Percentiles rank a stretch among this genome's conserved stretches.
phyloP scores from a whole-genome alignment of 2,888 invertebrate species.

The Latrodectus elegans region DNA sequence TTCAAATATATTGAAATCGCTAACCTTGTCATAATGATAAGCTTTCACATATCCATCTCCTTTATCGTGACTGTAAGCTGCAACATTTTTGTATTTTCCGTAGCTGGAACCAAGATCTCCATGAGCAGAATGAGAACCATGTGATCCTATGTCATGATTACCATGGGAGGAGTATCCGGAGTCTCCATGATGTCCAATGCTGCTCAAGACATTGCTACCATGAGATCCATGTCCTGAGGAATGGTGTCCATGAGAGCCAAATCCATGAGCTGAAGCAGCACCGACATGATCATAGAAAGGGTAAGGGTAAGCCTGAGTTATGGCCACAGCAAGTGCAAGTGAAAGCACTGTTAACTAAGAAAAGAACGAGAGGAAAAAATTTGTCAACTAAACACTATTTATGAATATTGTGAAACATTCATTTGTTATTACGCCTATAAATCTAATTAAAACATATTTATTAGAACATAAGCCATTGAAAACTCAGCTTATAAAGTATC shows the following conservation, averaged over 20 bases:
- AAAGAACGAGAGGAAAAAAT: neutral
- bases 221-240: conserved; percentile 45
- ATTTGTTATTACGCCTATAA: too few species aligned
- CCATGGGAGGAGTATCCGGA: conserved; percentile 54
- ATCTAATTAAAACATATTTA: too few species aligned
- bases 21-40: conserved; percentile 60
- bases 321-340: conserved; percentile 14
- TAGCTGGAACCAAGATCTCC: conserved; percentile 47
- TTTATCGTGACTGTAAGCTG: conserved; percentile 63
- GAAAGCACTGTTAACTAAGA: conserved; percentile 20
- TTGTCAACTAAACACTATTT: neutral
- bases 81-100: conserved; percentile 54
- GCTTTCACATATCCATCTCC: conserved; percentile 65
- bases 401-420: too few species aligned
- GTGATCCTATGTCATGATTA: conserved; percentile 45
- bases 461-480: too few species aligned
- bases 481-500: too few species aligned
- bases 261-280: conserved; percentile 26
- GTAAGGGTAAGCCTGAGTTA: conserved; percentile 21
- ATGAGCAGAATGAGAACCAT: conserved; percentile 50
- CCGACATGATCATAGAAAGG: conserved; percentile 24
- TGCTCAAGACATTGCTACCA: conserved; percentile 17
- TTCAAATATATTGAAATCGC: neutral
- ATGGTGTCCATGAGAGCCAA: conserved; percentile 43
- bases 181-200: conserved; percentile 54